Evolutionary conservation across 1,140 invertebrate species (phyloP).

Genomic region (Apis cerana): DNA sequence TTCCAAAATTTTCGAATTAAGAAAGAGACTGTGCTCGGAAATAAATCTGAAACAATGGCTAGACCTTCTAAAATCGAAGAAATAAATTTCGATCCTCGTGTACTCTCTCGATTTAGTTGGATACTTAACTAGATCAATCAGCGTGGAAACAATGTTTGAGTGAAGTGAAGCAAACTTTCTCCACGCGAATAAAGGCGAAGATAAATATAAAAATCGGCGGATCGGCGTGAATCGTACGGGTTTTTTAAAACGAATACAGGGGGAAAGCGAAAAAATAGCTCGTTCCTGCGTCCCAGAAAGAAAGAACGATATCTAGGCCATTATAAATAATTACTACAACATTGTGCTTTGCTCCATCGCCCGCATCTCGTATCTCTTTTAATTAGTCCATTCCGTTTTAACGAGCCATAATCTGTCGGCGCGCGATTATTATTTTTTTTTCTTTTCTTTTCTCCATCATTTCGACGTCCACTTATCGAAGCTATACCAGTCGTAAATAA

Average conservation of each 20-base stretch:
- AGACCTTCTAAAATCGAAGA: no score
- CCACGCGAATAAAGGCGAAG: background rate
- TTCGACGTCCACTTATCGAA: background rate
- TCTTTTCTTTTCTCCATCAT: background rate
- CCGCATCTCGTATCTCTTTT: slow-evolving; percentile 26
- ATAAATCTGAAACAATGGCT: no score
- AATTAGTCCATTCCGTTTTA: slow-evolving; percentile 44
- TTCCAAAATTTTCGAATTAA: no score
- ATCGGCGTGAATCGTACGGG: no score
- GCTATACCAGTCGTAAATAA: background rate
- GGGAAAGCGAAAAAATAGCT: background rate
- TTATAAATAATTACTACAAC: slow-evolving; percentile 31
- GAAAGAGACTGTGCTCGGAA: no score
- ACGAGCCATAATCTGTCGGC: slow-evolving; percentile 36
- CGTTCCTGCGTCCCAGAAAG: slow-evolving; percentile 19
- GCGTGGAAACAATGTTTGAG: no score
- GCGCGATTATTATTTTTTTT: no score
- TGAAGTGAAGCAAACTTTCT: background rate
- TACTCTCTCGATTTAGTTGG: no score
- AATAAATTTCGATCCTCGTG: no score
- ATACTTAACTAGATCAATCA: no score
- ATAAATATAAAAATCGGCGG: background rate
- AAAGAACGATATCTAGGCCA: slow-evolving; percentile 23
- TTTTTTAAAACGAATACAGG: background rate
- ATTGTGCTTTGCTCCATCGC: slow-evolving; percentile 15